Evolutionary conservation across 2,797 vertebrate species (phyloP), one percentile per base, ranked within the genome.

Genomic region (Girardinus metallicus): DNA sequence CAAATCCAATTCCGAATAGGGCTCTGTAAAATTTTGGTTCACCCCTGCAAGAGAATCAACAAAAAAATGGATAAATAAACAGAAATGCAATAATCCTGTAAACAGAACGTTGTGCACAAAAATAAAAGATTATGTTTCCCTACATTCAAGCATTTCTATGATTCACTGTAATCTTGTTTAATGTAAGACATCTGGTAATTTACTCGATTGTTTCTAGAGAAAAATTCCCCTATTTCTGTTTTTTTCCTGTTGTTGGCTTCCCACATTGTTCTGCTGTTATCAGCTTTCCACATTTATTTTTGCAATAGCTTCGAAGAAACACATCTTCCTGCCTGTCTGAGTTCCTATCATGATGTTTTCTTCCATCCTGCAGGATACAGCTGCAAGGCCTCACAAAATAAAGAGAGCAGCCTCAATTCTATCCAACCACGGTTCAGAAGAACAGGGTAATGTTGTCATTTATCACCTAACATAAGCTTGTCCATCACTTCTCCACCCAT

Each of bases 311-410:
- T 78, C 41, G 51, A 44, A 23, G 55, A 34, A 64, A 8, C 47
- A 16, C 23, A 49, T 57, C n/a, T 31, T 41, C 51, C 74, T 79
- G 5, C 4, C 44, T 43, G 3, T 66, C 26, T 8, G 39, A 64
- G 15, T 43, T 79, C 47, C 62, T 76, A n/a, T 46, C 1, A 4
- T 15, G 6, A 66, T 60, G 49, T 73, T 81, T 83, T 53, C 79
- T 57, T 90, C 88, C 80, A 76, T 85, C 74, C 88, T 87, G 70
- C 93, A 99, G 98, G 96, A 97, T 89, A 95, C 95, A 90, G 95
- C 95, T 89, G 97, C 97, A 55, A 95, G 97, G 83, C 97, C 97
- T 74, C 98, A 99, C 79, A 91, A 94, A 55, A 94, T 99, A 78
- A 95, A 94, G 92, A 96, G 96, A 93, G 94, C 90, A 26, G 90